Evolutionary conservation across 1,140 invertebrate species (phyloP).

Genomic region (Neelides sp.): DNA sequence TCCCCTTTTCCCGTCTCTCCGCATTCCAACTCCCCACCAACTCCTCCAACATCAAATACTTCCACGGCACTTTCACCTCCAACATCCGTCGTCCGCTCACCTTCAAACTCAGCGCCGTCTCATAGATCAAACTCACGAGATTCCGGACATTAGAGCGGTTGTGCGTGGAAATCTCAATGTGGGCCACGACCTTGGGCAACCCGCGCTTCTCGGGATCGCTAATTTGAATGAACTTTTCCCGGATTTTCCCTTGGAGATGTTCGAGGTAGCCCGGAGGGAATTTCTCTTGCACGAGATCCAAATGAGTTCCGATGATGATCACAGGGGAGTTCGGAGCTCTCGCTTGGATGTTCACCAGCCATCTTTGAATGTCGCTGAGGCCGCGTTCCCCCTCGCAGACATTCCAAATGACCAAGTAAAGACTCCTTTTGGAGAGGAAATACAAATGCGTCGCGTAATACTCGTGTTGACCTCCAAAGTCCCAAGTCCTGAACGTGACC

Average conservation of each 20-base stretch:
- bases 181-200: conserved; percentile 80
- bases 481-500: conserved; percentile 95
- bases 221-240: conserved; percentile 76
- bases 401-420: conserved; percentile 92
- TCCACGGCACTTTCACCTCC: conserved; percentile 89
- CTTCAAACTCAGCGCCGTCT: conserved; percentile 78
- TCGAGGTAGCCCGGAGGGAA: conserved; percentile 59
- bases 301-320: conserved; percentile 87
- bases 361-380: conserved; percentile 78
- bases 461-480: conserved; percentile 95
- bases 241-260: conserved; percentile 73
- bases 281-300: conserved; percentile 65
- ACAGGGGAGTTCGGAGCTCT: conserved; percentile 86
- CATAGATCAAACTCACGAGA: conserved; percentile 84
- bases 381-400: conserved; percentile 85
- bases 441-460: conserved; percentile 98
- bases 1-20: conserved; percentile 47
- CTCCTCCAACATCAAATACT: conserved; percentile 87
- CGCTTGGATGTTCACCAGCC: conserved; percentile 90
- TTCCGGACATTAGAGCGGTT: conserved; percentile 78
- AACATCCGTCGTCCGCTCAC: conserved; percentile 67
- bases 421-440: conserved; percentile 85
- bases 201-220: conserved; percentile 89
- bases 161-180: conserved; percentile 79
- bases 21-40: conserved; percentile 66